These are phyloP conservation scores for Linyphia triangularis DNA, from an alignment of 2,888 invertebrate species.

Conservation along the genomic window DNA sequence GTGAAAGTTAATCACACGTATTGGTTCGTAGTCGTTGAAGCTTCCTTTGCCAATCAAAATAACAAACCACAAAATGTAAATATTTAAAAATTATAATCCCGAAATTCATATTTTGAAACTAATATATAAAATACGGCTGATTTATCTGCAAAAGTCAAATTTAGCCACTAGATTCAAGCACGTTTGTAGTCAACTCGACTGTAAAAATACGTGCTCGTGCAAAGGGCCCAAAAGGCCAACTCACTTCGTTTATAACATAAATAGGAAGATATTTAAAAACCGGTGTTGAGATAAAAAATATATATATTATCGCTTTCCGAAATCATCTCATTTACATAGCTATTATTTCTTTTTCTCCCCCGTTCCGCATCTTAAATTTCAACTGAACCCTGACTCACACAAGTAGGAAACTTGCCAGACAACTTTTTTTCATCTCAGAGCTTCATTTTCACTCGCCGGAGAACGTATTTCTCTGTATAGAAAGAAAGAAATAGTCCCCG, in stretches of 20 bases:
- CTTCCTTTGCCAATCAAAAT: no score
- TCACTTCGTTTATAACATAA: not conserved
- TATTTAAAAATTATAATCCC: no score
- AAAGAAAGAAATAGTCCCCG: not conserved
- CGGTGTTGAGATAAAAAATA: conserved; percentile 7
- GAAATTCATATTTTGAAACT: no score
- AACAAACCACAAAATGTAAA: no score
- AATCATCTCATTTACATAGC: conserved; percentile 11
- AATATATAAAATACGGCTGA: no score
- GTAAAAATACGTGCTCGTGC: no score
- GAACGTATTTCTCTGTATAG: not conserved
- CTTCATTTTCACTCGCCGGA: not conserved
- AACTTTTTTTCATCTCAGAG: not conserved
- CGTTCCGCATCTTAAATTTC: conserved; percentile 29
- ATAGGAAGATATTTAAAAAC: not conserved
- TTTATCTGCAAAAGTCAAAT: no score
- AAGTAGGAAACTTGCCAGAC: conserved; percentile 40
- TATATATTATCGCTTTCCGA: not conserved
- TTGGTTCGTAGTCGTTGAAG: no score
- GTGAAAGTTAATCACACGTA: no score
- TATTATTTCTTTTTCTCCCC: not conserved
- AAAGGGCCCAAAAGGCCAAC: no score
- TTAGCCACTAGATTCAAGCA: no score
- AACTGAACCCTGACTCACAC: conserved; percentile 41
- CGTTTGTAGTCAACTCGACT: no score